Base-by-base conservation (phyloP, 1,140 invertebrate genomes). In the Choristoneura fumiferana region DNA sequence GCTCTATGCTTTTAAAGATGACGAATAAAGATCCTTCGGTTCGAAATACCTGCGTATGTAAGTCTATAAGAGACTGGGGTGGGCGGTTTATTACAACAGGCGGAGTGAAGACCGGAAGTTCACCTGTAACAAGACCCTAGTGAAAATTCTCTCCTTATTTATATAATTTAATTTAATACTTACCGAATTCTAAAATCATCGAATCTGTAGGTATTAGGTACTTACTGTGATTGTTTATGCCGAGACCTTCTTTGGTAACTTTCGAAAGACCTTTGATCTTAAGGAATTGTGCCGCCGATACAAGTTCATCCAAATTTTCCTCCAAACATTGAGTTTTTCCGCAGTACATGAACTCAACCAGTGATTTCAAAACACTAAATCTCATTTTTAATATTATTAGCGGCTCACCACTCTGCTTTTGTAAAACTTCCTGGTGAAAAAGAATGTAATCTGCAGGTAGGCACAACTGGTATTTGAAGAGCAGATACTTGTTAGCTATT, bases 271-370 rank as follows among this genome's bases (percentile, higher is more conserved):
- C 86, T 60, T 87, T 87, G 39, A 89, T 87, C 58, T 87, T 87
- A 14, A 89, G 61, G 61, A 89, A 89, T 36, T 87, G 84, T 10
- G 86, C 86, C 1, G 86, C 86, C 18, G 86, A 82, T 2, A 89
- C 81, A 38, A 89, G 58, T 64, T 89, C 86, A 38, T 87, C 86
- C 36, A 89, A 75, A 60, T 89, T 81, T 61, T 89, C 86, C 71
- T 87, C 82, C 9, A 84, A 69, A 55, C 86, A 89, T 55, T 87
- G 82, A 10, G 86, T 89, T 76, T 87, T 87, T 0, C 86, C 86
- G 49, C 86, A 89, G 61, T 89, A 89, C 84, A 89, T 89, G 61
- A 87, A 89, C 60, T 89, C 86, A 12, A 89, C 83, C 1, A 87
- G 64, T 14, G 73, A 89, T 65, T 89, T 89, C 5, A 89, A 69